These are phyloP conservation scores for Lathronympha strigana DNA, from an alignment of 2,888 invertebrate species.

Conservation along the genomic window DNA sequence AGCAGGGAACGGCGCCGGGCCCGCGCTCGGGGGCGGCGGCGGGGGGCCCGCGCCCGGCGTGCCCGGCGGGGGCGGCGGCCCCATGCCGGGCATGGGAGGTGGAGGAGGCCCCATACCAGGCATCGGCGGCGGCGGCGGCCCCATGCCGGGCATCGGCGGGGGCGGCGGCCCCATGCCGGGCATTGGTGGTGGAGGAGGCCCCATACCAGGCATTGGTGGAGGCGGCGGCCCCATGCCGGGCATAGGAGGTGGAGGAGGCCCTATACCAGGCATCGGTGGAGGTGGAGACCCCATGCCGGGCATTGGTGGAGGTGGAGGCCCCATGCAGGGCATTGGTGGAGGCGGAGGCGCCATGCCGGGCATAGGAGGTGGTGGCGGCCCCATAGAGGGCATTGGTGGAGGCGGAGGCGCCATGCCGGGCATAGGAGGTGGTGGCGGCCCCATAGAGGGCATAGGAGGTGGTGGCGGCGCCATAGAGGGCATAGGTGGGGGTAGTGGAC, in stretches of 20 bases:
- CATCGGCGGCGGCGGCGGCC: conserved; percentile 61
- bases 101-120: conserved; percentile 48
- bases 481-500: conserved; percentile 69
- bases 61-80: conserved; percentile 60
- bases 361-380: conserved; percentile 67
- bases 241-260: conserved; percentile 63
- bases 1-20: conserved; percentile 89
- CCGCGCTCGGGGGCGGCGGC: conserved; percentile 53
- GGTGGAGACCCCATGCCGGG: conserved; percentile 64
- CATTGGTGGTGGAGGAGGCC: conserved; percentile 45
- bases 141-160: conserved; percentile 50
- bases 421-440: conserved; percentile 67
- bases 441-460: conserved; percentile 63
- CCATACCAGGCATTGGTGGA: conserved; percentile 55
- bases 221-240: conserved; percentile 65
- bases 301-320: conserved; percentile 58
- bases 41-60: conserved; percentile 28
- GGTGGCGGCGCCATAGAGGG: conserved; percentile 63
- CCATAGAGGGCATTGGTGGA: conserved; percentile 54
- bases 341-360: conserved; percentile 66
- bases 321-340: conserved; percentile 65
- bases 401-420: conserved; percentile 65
- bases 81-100: conserved; percentile 47
- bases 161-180: conserved; percentile 61
- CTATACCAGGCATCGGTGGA: conserved; percentile 62